These are phyloP conservation scores for Cryptomyrus ogoouensis DNA, from an alignment of 2,113 vertebrate genomes.

Conservation along the genomic window DNA sequence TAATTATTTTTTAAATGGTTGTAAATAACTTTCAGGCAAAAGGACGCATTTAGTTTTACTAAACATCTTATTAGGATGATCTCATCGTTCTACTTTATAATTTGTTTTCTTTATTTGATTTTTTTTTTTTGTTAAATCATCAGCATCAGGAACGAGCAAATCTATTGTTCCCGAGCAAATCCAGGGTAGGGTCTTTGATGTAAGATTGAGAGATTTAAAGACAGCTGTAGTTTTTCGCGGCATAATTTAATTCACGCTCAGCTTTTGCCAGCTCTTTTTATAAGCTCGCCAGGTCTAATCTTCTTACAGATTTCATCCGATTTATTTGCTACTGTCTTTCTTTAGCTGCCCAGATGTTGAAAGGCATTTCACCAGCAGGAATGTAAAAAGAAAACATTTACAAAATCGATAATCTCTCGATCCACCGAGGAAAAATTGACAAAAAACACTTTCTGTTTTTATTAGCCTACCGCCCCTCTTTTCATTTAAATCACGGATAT, in stretches of 20 bases:
- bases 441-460: slow-evolving; percentile 8
- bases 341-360: slow-evolving; percentile 38
- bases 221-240: slow-evolving; percentile 20
- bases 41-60: neutral
- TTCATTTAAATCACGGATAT: neutral
- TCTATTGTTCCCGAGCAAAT: slow-evolving; percentile 1
- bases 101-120: neutral
- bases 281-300: slow-evolving; percentile 39
- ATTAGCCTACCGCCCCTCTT: neutral
- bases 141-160: slow-evolving; percentile 12
- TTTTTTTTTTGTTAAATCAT: slow-evolving; percentile 8
- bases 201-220: slow-evolving; percentile 9
- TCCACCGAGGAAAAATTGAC: neutral
- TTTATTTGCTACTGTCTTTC: slow-evolving; percentile 25
- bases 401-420: neutral
- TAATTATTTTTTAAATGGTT: neutral
- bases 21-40: neutral
- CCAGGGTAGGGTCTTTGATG: neutral
- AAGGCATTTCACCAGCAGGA: slow-evolving; percentile 17
- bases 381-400: neutral
- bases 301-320: slow-evolving; percentile 39
- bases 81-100: neutral
- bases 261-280: slow-evolving; percentile 26
- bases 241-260: slow-evolving; percentile 34
- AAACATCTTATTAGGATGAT: neutral